These are phyloP conservation scores for Sesamia nonagrioides DNA, from an alignment of 1,140 invertebrate species.

Conservation along the genomic window DNA sequence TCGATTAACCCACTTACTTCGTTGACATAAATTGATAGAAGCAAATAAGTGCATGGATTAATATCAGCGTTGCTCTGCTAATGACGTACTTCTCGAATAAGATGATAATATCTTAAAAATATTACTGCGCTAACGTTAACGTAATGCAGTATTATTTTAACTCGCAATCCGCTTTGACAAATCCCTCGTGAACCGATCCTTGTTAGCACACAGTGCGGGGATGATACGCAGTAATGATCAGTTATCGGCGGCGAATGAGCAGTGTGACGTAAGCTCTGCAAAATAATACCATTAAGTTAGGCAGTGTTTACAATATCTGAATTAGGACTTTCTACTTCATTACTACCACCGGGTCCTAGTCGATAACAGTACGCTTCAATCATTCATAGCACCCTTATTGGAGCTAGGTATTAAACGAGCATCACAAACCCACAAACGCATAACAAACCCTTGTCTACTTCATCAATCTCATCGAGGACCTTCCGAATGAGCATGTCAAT, in stretches of 20 bases:
- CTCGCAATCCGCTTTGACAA: not conserved
- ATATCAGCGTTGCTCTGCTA: not conserved
- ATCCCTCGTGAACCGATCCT: not conserved
- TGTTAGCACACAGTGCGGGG: not conserved
- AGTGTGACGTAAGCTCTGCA: not conserved
- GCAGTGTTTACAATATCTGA: not conserved
- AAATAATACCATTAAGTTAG: not conserved
- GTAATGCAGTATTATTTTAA: not conserved
- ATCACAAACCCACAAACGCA: slow-evolving; percentile 1
- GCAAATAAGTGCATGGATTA: not conserved
- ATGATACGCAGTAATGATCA: slow-evolving; percentile 16
- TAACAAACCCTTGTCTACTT: slow-evolving; percentile 2
- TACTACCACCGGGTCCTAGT: not conserved
- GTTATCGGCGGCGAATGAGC: slow-evolving; percentile 2
- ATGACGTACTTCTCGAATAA: not conserved
- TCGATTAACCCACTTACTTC: not conserved
- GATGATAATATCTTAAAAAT: not conserved
- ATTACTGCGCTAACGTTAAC: not conserved
- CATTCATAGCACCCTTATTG: not conserved
- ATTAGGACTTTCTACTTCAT: not conserved
- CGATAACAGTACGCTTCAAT: not conserved
- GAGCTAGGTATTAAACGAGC: not conserved
- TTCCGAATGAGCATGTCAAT: slow-evolving; percentile 24
- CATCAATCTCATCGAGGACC: slow-evolving; percentile 12
- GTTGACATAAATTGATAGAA: not conserved